These are phyloP conservation scores for Vultur gryphus DNA, from an alignment of 2,797 vertebrate genomes.

Conservation along the genomic window DNA sequence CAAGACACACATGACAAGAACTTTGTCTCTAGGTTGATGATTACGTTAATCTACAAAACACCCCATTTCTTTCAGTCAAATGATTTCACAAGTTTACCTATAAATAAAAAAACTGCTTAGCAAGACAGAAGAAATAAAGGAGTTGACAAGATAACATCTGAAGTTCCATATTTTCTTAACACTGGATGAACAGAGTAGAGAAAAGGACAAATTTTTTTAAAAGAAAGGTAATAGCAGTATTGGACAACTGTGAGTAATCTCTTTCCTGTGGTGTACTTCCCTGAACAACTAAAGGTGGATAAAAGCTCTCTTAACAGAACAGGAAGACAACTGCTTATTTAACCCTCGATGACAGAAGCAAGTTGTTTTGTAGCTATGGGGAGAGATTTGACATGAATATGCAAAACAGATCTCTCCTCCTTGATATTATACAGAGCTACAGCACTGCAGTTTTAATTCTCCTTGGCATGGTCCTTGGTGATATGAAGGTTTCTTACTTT, in stretches of 20 bases:
- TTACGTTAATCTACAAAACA: not conserved
- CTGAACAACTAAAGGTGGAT: not conserved
- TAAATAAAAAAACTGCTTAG: not conserved
- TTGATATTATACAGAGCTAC: not conserved
- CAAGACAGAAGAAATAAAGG: not conserved
- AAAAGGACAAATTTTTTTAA: not conserved
- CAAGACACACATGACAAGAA: not conserved
- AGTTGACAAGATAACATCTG: not conserved
- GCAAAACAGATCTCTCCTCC: constrained; percentile 56
- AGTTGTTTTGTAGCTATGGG: constrained; percentile 45
- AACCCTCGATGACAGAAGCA: constrained; percentile 66
- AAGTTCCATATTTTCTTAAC: not conserved
- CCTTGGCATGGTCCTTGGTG: not conserved
- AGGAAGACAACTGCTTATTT: constrained; percentile 63
- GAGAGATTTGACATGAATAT: constrained; percentile 60
- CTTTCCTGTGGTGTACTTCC: constrained; percentile 54
- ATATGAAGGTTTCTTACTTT: not conserved
- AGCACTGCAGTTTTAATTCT: constrained; percentile 2
- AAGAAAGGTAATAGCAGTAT: constrained; percentile 2
- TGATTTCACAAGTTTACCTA: not conserved
- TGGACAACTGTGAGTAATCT: constrained; percentile 41
- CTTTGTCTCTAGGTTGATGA: not conserved
- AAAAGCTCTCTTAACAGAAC: constrained; percentile 36
- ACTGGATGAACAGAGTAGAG: not conserved
- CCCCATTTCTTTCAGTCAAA: not conserved